Conservation (phyloP, 2,888 invertebrate genomes). For the Eupithecia pulchellata region DNA sequence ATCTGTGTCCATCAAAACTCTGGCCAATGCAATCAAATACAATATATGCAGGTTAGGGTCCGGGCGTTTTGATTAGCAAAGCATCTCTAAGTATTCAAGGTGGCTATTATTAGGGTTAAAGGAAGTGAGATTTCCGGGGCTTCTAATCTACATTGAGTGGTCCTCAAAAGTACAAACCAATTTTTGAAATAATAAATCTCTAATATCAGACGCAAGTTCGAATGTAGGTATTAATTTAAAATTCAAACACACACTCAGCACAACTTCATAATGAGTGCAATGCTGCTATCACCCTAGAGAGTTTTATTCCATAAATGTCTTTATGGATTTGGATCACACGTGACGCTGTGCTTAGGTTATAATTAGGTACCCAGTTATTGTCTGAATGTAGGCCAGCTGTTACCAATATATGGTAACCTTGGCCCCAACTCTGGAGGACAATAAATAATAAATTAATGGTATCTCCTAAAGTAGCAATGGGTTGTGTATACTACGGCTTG, state of each 20-base stretch:
- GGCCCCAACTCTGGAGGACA: not conserved
- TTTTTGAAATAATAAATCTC: no score
- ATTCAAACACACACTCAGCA: not conserved
- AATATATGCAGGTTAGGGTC: no score
- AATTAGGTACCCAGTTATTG: constrained; percentile 17
- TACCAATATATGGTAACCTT: not conserved
- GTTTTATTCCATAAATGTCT: constrained; percentile 31
- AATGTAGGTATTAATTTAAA: not conserved
- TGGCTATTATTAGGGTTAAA: not conserved
- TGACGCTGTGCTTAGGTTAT: constrained; percentile 18
- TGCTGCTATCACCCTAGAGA: constrained; percentile 40
- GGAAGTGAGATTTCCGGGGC: not conserved
- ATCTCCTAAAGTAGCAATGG: not conserved
- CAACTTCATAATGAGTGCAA: constrained; percentile 34
- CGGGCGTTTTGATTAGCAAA: not conserved
- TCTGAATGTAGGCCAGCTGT: constrained; percentile 8
- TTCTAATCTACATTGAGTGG: not conserved
- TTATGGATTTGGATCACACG: constrained; percentile 36
- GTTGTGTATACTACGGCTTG: not conserved
- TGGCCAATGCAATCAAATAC: no score
- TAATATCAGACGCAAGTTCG: no score
- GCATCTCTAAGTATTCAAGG: not conserved
- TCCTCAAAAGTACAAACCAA: not conserved
- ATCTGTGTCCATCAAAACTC: no score
- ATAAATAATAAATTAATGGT: not conserved